Evolutionary conservation across 2,888 invertebrate genomes (phyloP), one percentile per base, ranked within the genome.

Genomic region (Erannis defoliaria): DNA sequence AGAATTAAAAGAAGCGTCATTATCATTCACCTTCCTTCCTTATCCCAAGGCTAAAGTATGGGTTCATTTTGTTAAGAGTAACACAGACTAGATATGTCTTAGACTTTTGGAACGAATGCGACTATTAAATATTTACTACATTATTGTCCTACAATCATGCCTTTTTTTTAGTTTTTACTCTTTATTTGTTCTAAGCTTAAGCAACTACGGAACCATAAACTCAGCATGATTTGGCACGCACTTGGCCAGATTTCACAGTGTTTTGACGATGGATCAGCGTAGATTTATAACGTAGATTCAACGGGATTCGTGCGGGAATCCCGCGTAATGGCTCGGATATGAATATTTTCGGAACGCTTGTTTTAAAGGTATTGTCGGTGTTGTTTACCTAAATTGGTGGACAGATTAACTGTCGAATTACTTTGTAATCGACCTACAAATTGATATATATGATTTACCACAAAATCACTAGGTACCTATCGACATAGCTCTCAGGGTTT

Each of bases 201-300:
- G n/a, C 6, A n/a, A 18, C 5, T 45, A 14, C 43, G 23, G 31
- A 29, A 46, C 35, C 49, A 8, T 35, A 23, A 21, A 2, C 21
- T 18, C 18, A n/a, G 10, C 26, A n/a, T 6, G 6, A 14, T 14
- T 5, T 54, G 58, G 62, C 64, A 62, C 42, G 58, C 26, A 26
- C 38, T 38, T 38, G 0, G 16, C 26, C 38, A 50, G 48, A 66
- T 70, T 71, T 63, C 46, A 43, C 29, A 50, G 26, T 40, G 46
- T 62, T 59, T 57, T 65, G 66, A 59, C 51, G 63, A 65, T 57
- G 51, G 59, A 40, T 55, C 55, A 42, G 35, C 18, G 57, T 37
- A 59, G 67, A 71, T 71, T 70, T 71, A 70, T 67, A 45, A 46
- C 67, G 53, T 56, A 66, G 68, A 65, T 65, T 65, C 38, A 38